Base-by-base conservation (phyloP, 2,888 invertebrate genomes). In the Melolontha melolontha region DNA sequence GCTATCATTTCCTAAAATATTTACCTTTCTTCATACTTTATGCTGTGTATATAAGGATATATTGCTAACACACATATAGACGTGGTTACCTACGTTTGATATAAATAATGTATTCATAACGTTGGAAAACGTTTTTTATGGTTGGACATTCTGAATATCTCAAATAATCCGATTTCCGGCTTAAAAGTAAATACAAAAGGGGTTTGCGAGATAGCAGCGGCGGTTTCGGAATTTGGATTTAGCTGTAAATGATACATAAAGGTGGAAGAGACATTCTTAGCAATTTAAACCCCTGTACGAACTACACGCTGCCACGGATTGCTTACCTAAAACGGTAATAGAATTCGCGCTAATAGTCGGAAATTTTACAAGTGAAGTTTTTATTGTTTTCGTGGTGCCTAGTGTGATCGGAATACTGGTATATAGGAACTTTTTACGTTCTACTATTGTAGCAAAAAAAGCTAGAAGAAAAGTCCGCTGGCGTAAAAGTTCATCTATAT, bases 111-210 rank as follows among this genome's bases (percentile, higher is more conserved):
- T 34, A 34, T 34, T 34, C 10, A 8, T 34, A 4, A 34, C 6
- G 34, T 10, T 34, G 34, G 34, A 34, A 34, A 34, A 34, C 2
- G 34, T 6, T 34, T 66, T n/a, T 54, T 68, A 68, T 73, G 71
- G 72, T 68, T 67, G 69, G 41, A 70, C 72, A 75, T 70, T 74
- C 74, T 74, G 71, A 72, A 73, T 71, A 71, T 70, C 67, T 42
- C 67, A 73, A 68, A 64, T 72, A 75, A 75, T 76, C 75, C 72
- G 72, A 74, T 76, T 74, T 69, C 67, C 51, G 70, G 72, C 73
- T 75, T 75, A 74, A 74, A 75, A 75, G 72, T 74, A 74, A 75
- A 73, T 73, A 74, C 73, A 74, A 74, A 72, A 72, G 71, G 71
- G 72, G 65, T 64, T 69, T 71, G 71, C 70, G 65, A 71, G 68